Conservation (phyloP, 2,888 invertebrate genomes). For the Dolichopus griseipennis region DNA sequence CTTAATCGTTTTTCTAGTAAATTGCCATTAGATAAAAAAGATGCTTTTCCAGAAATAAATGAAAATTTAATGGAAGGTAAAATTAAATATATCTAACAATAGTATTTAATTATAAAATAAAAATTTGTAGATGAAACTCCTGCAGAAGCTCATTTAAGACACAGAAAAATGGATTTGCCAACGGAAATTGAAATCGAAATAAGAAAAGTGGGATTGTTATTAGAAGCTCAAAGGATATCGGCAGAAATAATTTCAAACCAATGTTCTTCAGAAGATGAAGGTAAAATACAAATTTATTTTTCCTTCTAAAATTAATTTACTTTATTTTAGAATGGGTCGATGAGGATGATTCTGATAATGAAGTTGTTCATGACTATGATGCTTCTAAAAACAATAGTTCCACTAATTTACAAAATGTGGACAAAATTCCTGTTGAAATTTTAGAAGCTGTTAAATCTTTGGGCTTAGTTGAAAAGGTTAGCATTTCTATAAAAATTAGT, state of each 20-base stretch:
- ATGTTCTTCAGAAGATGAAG: slow-evolving; percentile 52
- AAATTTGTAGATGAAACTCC: slow-evolving; percentile 28
- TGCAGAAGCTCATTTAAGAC: slow-evolving; percentile 28
- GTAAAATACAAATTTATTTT: slow-evolving; percentile 34
- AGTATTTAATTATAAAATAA: not conserved
- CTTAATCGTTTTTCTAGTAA: slow-evolving; percentile 47
- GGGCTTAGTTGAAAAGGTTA: slow-evolving; percentile 52
- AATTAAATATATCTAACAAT: not conserved
- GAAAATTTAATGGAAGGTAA: slow-evolving; percentile 2
- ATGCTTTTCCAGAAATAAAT: not conserved
- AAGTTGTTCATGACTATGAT: slow-evolving; percentile 41
- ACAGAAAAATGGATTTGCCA: slow-evolving; percentile 32
- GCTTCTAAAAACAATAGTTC: slow-evolving; percentile 26
- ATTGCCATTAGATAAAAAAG: slow-evolving; percentile 31
- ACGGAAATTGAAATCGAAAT: slow-evolving; percentile 46
- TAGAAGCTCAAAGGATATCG: slow-evolving; percentile 60
- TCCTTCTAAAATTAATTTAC: not conserved
- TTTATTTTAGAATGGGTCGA: slow-evolving; percentile 36
- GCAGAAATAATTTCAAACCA: slow-evolving; percentile 64
- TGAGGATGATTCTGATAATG: slow-evolving; percentile 44
- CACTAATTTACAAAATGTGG: slow-evolving; percentile 35
- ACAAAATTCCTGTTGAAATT: slow-evolving; percentile 50
- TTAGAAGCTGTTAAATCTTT: slow-evolving; percentile 53
- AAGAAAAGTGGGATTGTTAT: slow-evolving; percentile 46
- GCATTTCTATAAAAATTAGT: not conserved